Percentiles rank a stretch among this genome's conserved stretches.
Conservation (phyloP, 1,140 invertebrate genomes). For the Hestina assimilis region DNA sequence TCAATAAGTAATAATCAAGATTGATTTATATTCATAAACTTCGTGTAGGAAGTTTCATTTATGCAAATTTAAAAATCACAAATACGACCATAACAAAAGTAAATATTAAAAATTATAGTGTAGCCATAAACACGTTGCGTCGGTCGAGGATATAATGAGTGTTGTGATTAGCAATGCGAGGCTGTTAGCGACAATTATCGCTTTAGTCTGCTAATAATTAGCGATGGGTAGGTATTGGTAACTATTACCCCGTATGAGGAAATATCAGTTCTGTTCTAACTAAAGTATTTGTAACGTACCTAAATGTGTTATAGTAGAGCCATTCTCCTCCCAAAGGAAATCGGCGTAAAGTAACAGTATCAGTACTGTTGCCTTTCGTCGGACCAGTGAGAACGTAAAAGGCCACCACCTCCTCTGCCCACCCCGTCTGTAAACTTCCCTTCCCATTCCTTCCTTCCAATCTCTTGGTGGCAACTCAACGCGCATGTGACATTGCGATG, state of each 20-base stretch:
- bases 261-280: constrained; percentile 36
- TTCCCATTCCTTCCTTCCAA: no score
- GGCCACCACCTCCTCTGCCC: no score
- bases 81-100: constrained; percentile 5
- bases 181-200: constrained; percentile 55
- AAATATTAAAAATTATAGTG: constrained; percentile 7
- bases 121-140: constrained; percentile 11
- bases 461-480: no score
- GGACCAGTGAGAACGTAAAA: no score
- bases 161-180: constrained; percentile 36
- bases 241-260: constrained; percentile 37
- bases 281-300: constrained; percentile 15
- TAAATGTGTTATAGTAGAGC: no score
- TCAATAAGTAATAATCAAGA: not conserved
- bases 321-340: no score
- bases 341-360: no score
- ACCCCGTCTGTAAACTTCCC: no score
- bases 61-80: not conserved
- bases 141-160: constrained; percentile 24
- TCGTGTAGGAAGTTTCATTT: not conserved
- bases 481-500: no score
- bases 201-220: constrained; percentile 38
- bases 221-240: constrained; percentile 34
- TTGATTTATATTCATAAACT: constrained; percentile 3
- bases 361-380: no score